These are phyloP conservation scores for Scatophagus argus DNA, from an alignment of 2,113 vertebrate species.

Conservation along the genomic window DNA sequence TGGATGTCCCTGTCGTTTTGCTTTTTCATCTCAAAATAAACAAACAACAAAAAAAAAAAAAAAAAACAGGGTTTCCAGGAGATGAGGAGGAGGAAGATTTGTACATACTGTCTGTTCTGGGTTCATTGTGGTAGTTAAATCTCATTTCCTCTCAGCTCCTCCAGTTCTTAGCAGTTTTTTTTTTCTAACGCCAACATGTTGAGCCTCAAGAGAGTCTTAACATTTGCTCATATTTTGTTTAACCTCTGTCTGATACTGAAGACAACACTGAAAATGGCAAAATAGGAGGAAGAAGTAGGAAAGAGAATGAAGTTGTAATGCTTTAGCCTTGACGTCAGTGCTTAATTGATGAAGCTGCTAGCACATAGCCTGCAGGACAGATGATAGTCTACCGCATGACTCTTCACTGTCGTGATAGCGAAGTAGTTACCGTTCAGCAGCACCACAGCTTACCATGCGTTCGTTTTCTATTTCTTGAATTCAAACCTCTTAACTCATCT, in stretches of 20 bases:
- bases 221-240: slow-evolving; percentile 15
- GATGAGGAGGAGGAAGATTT: slow-evolving; percentile 46
- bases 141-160: slow-evolving; percentile 66
- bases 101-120: slow-evolving; percentile 70
- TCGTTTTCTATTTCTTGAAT: slow-evolving; percentile 52
- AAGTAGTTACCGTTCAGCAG: slow-evolving; percentile 38
- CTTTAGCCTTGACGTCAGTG: slow-evolving; percentile 39
- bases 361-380: slow-evolving; percentile 34
- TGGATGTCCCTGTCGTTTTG: slow-evolving; percentile 32
- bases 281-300: not conserved
- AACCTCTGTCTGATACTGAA: slow-evolving; percentile 20
- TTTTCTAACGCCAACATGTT: slow-evolving; percentile 8
- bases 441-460: slow-evolving; percentile 23
- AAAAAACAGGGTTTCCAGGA: slow-evolving; percentile 37
- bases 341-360: slow-evolving; percentile 48
- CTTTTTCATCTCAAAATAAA: slow-evolving; percentile 45
- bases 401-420: slow-evolving; percentile 36
- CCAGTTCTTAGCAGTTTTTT: slow-evolving; percentile 32
- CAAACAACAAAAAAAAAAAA: not conserved
- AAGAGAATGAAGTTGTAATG: slow-evolving; percentile 22
- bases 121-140: slow-evolving; percentile 54
- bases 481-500: slow-evolving; percentile 59
- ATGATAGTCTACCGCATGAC: slow-evolving; percentile 25
- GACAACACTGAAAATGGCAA: slow-evolving; percentile 22
- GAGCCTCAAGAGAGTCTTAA: slow-evolving; percentile 17